These are phyloP conservation scores for Stichopus chloronotus DNA, from an alignment of 35 echinoderm and acorn worm species.

Conservation along the genomic window DNA sequence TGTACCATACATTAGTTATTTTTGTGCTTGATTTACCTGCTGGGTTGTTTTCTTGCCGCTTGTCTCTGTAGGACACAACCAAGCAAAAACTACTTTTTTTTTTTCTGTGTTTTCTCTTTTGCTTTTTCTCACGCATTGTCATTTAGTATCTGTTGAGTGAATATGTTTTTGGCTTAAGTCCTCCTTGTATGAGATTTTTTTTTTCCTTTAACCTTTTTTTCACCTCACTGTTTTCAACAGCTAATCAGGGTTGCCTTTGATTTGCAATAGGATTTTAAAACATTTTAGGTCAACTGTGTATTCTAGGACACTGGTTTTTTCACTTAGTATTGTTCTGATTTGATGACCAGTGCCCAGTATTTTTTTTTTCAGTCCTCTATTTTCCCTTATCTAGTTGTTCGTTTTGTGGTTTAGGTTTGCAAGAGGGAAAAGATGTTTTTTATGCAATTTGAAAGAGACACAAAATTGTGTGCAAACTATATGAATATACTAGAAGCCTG, in stretches of 20 bases:
- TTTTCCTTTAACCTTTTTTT: not conserved
- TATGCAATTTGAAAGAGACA: not conserved
- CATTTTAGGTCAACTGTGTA: constrained; percentile 50
- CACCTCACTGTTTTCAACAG: not conserved
- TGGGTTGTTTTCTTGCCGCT: constrained; percentile 3
- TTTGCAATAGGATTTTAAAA: not conserved
- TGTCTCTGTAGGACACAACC: not conserved
- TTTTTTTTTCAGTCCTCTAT: not conserved
- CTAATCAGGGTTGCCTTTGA: not conserved
- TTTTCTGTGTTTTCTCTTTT: not conserved
- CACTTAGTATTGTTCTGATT: not conserved
- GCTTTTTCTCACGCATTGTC: not conserved
- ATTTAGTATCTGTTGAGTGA: not conserved
- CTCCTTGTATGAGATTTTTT: not conserved
- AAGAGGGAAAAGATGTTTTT: not conserved
- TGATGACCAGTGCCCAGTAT: not conserved
- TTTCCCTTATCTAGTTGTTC: not conserved
- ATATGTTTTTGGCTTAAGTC: not conserved
- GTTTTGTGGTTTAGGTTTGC: not conserved
- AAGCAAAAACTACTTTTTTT: not conserved
- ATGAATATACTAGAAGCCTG: not conserved
- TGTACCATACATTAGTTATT: constrained; percentile 51
- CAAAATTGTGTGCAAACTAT: not conserved
- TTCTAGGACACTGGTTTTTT: constrained; percentile 16
- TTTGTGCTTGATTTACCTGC: constrained; percentile 22